These are phyloP conservation scores for Sarcophaga carnaria DNA, from an alignment of 2,888 invertebrate genomes.

Conservation along the genomic window DNA sequence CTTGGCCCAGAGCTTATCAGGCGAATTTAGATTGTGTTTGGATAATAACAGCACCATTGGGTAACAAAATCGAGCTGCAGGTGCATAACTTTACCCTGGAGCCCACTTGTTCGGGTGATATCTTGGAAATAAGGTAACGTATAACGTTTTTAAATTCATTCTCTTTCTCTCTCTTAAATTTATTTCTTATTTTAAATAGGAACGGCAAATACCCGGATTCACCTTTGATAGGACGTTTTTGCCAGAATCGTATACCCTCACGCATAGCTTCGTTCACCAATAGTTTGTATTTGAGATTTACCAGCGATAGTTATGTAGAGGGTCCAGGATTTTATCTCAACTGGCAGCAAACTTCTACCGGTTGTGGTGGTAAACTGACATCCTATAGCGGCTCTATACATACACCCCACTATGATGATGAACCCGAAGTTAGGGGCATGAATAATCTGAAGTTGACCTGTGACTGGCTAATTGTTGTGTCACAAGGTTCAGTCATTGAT, in stretches of 20 bases:
- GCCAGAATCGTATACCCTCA: conserved; percentile 86
- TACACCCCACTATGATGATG: conserved; percentile 86
- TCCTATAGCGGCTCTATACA: conserved; percentile 88
- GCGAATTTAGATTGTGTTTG: conserved; percentile 88
- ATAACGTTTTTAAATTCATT: neutral
- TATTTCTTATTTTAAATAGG: conserved; percentile 80
- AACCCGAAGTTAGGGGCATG: conserved; percentile 7
- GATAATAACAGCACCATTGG: conserved; percentile 88
- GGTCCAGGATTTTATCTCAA: conserved; percentile 87
- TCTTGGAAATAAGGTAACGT: conserved; percentile 87
- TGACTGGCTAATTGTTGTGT: conserved; percentile 90
- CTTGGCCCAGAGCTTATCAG: conserved; percentile 89
- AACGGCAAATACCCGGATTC: conserved; percentile 89
- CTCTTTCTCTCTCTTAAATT: neutral
- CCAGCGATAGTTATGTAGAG: conserved; percentile 86
- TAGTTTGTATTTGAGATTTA: conserved; percentile 88
- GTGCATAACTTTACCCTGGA: conserved; percentile 87
- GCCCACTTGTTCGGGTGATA: conserved; percentile 85
- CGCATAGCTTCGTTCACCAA: conserved; percentile 89
- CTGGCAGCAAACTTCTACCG: conserved; percentile 86
- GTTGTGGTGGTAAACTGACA: conserved; percentile 91
- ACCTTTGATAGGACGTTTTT: conserved; percentile 91
- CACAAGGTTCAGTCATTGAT: conserved; percentile 87
- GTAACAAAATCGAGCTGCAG: conserved; percentile 89
- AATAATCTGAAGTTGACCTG: conserved; percentile 87